phyloP scores from a whole-genome alignment of 35 echinoderm and acorn worm species.

The Antedon bifida region DNA sequence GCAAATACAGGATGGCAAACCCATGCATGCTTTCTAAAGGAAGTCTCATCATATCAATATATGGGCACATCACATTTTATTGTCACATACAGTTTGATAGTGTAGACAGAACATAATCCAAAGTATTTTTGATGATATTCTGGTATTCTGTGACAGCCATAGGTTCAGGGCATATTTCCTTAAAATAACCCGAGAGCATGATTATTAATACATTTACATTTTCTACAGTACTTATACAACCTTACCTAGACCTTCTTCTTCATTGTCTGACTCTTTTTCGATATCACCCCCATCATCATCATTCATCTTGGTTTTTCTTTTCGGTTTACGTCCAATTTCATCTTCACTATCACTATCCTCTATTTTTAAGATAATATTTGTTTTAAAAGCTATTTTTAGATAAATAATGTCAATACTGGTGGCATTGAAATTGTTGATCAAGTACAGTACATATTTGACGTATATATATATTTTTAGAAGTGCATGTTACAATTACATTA shows the following conservation, averaged over 20 bases:
- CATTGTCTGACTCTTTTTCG: constrained; percentile 18
- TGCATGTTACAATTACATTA: no score
- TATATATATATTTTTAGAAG: no score
- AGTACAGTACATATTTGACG: no score
- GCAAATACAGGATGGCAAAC: no score
- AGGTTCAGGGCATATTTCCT: no score
- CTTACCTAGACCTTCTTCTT: constrained; percentile 10
- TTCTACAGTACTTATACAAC: not conserved
- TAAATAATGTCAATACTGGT: not conserved
- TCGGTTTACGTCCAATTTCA: constrained; percentile 48
- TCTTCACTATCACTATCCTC: constrained; percentile 70
- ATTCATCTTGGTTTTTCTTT: constrained; percentile 27
- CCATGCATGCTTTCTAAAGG: not conserved
- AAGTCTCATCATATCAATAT: not conserved
- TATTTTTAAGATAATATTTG: not conserved
- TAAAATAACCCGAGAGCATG: no score
- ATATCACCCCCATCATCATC: constrained; percentile 24
- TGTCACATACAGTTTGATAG: no score
- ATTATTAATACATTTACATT: not conserved
- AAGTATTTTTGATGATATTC: no score
- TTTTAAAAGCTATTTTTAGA: not conserved
- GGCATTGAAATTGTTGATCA: not conserved
- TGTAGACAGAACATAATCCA: no score
- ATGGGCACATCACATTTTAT: no score
- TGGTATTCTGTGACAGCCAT: no score